Evolutionary conservation across 2,113 vertebrate genomes (phyloP), one percentile per base, ranked within the genome.

Genomic region (Cercopithecus mona): DNA sequence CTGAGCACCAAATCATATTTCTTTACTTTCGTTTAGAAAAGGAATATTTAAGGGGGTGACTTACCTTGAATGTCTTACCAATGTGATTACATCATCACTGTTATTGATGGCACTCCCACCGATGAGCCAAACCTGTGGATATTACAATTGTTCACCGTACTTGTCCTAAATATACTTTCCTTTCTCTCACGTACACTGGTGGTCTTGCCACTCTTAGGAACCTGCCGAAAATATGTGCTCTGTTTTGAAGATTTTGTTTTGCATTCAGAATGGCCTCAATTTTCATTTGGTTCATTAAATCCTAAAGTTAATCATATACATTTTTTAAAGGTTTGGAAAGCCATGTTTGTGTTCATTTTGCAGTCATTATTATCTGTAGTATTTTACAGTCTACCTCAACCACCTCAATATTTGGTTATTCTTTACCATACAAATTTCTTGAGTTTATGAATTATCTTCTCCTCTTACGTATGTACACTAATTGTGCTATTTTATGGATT

Each of bases 11-110:
- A 94, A 66, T 94, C 76, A 23, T 61, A 59, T 87, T 93, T 72
- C 30, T 93, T 27, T 57, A 75, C 25, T 96, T 97, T 92, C 83
- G 8, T 43, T 94, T 88, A 81, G 85, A 72, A 94, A 82, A 85
- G 57, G 35, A 38, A 18, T 23, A 82, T 32, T 16, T 73, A 61
- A 84, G 80, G 48, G 35, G 59, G 25, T 90, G 76, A 88, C 70
- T 97, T 61, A 76, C 40, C 43, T 73, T 38, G 59, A 86, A 72
- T 14, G 57, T 78, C 27, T 64, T 88, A 75, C 16, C 76, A 50
- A 8, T 43, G 23, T n/a, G 8, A 78, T 55, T 73, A 16, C 43
- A 59, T 87, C 18, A 12, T 52, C 40, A 20, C 8, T 59, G 0
- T 52, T 94, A 43, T 10, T 35, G 81, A 96, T 93, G 66, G 68